Evolutionary conservation across 2,113 vertebrate genomes (phyloP), one percentile per base, ranked within the genome.

Genomic region (Tragelaphus scriptus): DNA sequence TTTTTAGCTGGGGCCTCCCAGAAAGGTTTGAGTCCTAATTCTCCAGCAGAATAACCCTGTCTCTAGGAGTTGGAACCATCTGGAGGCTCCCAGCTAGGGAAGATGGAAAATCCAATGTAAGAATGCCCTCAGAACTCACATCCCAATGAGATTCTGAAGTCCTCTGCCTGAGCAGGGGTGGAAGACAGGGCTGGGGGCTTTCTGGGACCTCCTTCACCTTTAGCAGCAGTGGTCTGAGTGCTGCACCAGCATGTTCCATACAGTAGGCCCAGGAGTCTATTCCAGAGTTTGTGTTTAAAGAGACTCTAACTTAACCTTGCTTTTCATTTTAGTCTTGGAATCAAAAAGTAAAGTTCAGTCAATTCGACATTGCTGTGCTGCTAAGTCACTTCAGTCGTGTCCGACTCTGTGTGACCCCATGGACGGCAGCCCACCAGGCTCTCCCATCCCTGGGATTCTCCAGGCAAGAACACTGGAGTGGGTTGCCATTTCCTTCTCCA

Each of bases 341-440:
- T 94, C 36, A 68, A 49, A 81, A 95, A 81, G 17, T 36, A 81
- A 56, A 58, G 26, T n/a, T 55, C 53, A 6, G 47, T 82, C 93
- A 80, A 65, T 95, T 81, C 21, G 49, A 59, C 36, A 25, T 51
- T 49, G 44, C 44, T 44, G 44, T 44, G 44, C 44, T 44, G 44
- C 44, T 44, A 44, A 44, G 44, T 44, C 44, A 44, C 44, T 44
- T 44, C 44, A 44, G 44, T 44, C 44, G 5, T 44, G 44, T 44
- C 44, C 44, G 44, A 44, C 44, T 44, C 44, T 44, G 44, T 44
- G 44, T 44, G 44, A 44, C 44, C 44, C 44, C 44, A 44, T 44
- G 44, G 44, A 44, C 44, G 44, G 44, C 44, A 44, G 44, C 44
- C 44, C 44, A 44, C 44, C 44, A 44, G 44, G 44, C 44, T 44